Evolutionary conservation across 2,797 vertebrate species (phyloP), one percentile per base, ranked within the genome.

Genomic region (Pogoniulus pusillus): DNA sequence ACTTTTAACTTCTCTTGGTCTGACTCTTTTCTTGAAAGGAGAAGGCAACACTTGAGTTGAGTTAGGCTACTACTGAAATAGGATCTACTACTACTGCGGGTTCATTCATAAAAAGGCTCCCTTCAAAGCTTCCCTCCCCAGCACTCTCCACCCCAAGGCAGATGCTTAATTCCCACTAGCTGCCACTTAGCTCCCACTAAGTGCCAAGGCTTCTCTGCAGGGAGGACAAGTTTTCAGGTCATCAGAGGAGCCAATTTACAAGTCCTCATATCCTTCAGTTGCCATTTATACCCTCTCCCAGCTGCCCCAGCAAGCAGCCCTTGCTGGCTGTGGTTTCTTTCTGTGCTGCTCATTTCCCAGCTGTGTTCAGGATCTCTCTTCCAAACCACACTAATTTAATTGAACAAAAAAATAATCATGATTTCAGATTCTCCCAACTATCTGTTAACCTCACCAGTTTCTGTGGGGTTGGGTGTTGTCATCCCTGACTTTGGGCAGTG

Each of bases 311-410:
- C 69, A 34, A 85, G 19, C 63, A 64, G 58, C 53, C 87, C 83
- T 93, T 43, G 51, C 75, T 88, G 69, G 66, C 29, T 58, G 79
- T 94, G 89, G 49, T 94, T 94, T 83, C 88, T 91, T 93, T 93
- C 66, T 73, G 84, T 19, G 24, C 54, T 20, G 59, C 85, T 96
- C 90, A 3, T 91, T 91, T 78, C 94, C 87, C 94, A 89, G 70
- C 91, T 77, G 1, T 88, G 14, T 93, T 93, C 81, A 47, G 87
- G 3, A 59, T 93, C 87, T 91, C 89, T 89, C 83, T 93, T 79
- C 83, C 16, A 43, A 43, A 47, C 20, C 45, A 47, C 20, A 47
- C 45, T 20, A 47, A 47, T 20, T 47, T 20, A 47, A 47, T 20
- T 47, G 45, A 47, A 47, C 22, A 45, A 47, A 22, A 47, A 22